Evolutionary conservation across 2,888 invertebrate genomes (phyloP).

Genomic region (Macaria liturata): DNA sequence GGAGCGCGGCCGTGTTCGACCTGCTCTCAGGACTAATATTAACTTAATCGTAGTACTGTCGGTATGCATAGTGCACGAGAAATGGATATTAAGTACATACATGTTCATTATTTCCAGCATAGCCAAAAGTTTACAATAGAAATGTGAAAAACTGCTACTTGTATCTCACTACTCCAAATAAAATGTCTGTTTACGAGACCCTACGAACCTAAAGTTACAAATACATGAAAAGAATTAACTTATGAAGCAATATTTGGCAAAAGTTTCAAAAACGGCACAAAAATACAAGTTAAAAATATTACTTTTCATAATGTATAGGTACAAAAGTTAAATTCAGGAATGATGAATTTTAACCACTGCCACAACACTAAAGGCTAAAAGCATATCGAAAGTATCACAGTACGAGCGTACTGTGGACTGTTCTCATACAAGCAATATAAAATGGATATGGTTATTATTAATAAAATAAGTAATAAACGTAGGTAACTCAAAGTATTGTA

Average conservation of each 20-base stretch:
- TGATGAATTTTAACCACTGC: conserved; percentile 36
- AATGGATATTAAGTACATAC: conserved; percentile 45
- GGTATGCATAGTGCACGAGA: conserved; percentile 32
- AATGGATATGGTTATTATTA: neutral
- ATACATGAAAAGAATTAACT: conserved; percentile 40
- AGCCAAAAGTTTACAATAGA: conserved; percentile 31
- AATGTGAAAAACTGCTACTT: conserved; percentile 19
- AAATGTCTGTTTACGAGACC: conserved; percentile 30
- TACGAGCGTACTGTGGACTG: neutral
- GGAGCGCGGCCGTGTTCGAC: conserved; percentile 37
- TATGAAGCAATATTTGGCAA: conserved; percentile 54
- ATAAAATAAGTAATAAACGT: neutral
- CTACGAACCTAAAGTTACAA: conserved; percentile 34
- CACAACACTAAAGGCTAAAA: conserved; percentile 26
- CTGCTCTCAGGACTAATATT: conserved; percentile 31
- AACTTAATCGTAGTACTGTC: conserved; percentile 33
- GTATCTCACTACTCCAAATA: conserved; percentile 15
- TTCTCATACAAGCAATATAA: conserved; percentile 3
- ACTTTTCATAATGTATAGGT: conserved; percentile 23
- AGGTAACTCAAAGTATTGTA: neutral
- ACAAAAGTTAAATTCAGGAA: conserved; percentile 36
- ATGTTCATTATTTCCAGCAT: conserved; percentile 34
- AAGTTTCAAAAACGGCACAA: conserved; percentile 44
- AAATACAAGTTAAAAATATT: conserved; percentile 34
- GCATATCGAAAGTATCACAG: conserved; percentile 16